A percentile compares a stretch with the other conserved stretches of the same genome.
Conservation (phyloP, 1,140 invertebrate genomes). For the Adelges cooleyi region DNA sequence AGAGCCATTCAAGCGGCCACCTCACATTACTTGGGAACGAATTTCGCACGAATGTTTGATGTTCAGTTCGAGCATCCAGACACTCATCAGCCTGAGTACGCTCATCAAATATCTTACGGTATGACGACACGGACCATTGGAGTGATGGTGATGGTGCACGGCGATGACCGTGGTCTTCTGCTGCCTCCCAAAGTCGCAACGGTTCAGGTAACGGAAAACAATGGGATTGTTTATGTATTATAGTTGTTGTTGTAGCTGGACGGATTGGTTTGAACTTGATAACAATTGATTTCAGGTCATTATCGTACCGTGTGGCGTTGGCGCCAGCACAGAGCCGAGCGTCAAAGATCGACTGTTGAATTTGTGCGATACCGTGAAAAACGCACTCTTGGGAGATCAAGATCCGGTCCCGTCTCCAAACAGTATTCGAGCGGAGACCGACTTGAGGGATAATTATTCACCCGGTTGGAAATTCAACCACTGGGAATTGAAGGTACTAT, state of each 20-base stretch:
- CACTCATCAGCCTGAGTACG: constrained; percentile 77
- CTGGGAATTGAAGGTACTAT: constrained; percentile 86
- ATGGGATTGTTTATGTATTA: too few species aligned
- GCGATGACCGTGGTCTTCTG: constrained; percentile 91
- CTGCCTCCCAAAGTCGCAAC: constrained; percentile 87
- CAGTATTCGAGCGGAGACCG: constrained; percentile 62
- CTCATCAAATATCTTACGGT: constrained; percentile 98
- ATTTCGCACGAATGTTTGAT: constrained; percentile 99
- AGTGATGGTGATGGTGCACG: constrained; percentile 93
- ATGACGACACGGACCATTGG: constrained; percentile 90
- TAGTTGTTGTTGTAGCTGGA: too few species aligned
- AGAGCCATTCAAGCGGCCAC: constrained; percentile 91
- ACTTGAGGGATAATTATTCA: constrained; percentile 90
- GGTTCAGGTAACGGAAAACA: constrained; percentile 55
- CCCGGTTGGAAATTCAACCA: constrained; percentile 99
- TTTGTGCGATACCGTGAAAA: constrained; percentile 62
- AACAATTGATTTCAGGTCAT: constrained; percentile 56
- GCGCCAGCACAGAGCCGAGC: constrained; percentile 58
- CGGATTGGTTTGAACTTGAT: too few species aligned
- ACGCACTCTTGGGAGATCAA: constrained; percentile 43
- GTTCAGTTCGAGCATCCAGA: constrained; percentile 88
- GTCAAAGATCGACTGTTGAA: constrained; percentile 56
- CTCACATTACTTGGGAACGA: constrained; percentile 96
- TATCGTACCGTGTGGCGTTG: constrained; percentile 94
- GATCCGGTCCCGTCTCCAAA: background rate